A percentile compares a stretch with the other conserved stretches of the same genome.
These are phyloP conservation scores for Ormyrus thymus DNA, from an alignment of 2,888 invertebrate genomes.

Conservation along the genomic window DNA sequence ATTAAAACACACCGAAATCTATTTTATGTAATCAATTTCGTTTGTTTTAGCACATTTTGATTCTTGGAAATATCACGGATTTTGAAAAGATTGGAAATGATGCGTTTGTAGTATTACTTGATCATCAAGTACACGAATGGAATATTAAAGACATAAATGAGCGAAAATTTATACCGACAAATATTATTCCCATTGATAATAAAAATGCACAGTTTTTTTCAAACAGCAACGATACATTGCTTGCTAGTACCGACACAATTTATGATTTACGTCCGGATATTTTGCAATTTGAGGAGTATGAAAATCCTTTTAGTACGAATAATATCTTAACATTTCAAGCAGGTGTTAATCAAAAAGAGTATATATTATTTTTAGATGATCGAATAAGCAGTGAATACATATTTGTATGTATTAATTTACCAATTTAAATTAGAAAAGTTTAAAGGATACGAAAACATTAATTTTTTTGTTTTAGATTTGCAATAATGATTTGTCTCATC, in stretches of 20 bases:
- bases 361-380: slow-evolving; percentile 61
- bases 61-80: slow-evolving; percentile 61
- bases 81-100: slow-evolving; percentile 57
- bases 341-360: slow-evolving; percentile 62
- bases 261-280: slow-evolving; percentile 52
- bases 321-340: slow-evolving; percentile 59
- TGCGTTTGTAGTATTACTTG: slow-evolving; percentile 57
- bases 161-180: neutral
- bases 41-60: slow-evolving; percentile 60
- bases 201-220: slow-evolving; percentile 56
- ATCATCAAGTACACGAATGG: slow-evolving; percentile 56
- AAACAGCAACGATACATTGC: slow-evolving; percentile 54
- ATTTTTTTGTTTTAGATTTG: slow-evolving; percentile 58
- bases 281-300: slow-evolving; percentile 34
- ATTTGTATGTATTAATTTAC: slow-evolving; percentile 62
- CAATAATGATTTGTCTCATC: slow-evolving; percentile 71
- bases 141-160: slow-evolving; percentile 53
- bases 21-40: slow-evolving; percentile 3
- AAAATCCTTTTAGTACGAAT: slow-evolving; percentile 49
- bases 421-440: slow-evolving; percentile 12
- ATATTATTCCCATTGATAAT: slow-evolving; percentile 24
- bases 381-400: slow-evolving; percentile 61
- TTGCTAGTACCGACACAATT: slow-evolving; percentile 50
- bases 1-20: neutral
- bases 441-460: too few relatives aligned